Evolutionary conservation across 2,113 vertebrate genomes (phyloP), one percentile per base, ranked within the genome.

Genomic region (Leucosticte australis): DNA sequence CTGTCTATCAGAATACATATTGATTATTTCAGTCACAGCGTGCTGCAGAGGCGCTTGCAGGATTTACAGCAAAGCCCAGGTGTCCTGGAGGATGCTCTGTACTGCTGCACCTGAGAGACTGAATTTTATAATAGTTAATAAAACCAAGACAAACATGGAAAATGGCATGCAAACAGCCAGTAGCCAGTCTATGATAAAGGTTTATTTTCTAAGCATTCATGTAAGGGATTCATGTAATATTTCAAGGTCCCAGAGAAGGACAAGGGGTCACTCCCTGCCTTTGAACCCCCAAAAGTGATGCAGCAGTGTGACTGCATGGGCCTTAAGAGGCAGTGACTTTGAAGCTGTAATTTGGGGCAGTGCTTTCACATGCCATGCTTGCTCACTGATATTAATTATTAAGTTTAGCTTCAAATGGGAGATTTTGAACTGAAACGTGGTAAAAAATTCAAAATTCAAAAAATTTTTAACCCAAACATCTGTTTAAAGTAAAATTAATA

Each of bases 1-100:
- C 80, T 73, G 81, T 89, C 94, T 81, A 35, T 88, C 93, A 90
- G 93, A 83, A 91, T 71, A 71, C 26, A 47, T 70, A 96, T 96
- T 89, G 95, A 96, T 93, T 97, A 95, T 93, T 82, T 85, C 68
- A 73, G 83, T 82, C 75, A 67, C 35, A 84, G 53, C 0, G 0
- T 71, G 37, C 69, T 79, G 64, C 83, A 68, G 65, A 87, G 56
- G 27, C 4, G 8, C 42, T 90, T 67, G 57, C 33, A 70, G 64
- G 42, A 81, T 22, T 95, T 89, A 64, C 86, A 75, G 11, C 18
- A 55, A 83, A 89, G 44, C 19, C 28, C 67, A 63, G 47, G 46
- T 81, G 62, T 47, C 60, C 83, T 85, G 62, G 27, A 65, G 67
- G n/a, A 44, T 73, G 20, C 12, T 67, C 60, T 69, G 17, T 31